phyloP scores from a whole-genome alignment of 2,888 invertebrate genomes.

The Drosophila formosana region DNA sequence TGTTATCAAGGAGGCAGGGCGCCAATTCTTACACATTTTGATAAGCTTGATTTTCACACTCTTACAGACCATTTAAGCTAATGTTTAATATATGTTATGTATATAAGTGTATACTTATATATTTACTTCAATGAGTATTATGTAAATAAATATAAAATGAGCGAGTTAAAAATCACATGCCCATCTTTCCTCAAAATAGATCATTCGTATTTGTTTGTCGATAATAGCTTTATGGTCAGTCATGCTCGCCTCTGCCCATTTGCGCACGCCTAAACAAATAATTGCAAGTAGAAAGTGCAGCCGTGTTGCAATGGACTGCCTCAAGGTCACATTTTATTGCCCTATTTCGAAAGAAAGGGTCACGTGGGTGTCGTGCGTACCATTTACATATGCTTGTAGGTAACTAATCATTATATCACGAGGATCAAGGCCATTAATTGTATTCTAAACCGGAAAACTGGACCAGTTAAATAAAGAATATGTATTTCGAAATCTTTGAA shows the following conservation, averaged over 20 bases:
- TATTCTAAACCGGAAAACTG: not conserved
- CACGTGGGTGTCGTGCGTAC: conserved; percentile 42
- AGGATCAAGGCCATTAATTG: conserved; percentile 17
- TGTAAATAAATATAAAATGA: not conserved
- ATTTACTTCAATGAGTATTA: not conserved
- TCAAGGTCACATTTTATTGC: conserved; percentile 52
- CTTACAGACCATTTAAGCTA: not conserved
- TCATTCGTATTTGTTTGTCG: not conserved
- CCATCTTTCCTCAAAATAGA: conserved; percentile 1
- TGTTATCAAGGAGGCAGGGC: not conserved
- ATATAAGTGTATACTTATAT: not conserved
- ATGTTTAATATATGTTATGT: not conserved
- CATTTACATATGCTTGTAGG: conserved; percentile 18
- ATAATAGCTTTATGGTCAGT: conserved; percentile 17
- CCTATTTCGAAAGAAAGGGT: conserved; percentile 46
- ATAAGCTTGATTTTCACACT: not conserved
- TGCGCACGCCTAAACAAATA: conserved; percentile 15
- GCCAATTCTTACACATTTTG: not conserved
- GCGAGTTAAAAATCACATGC: not conserved
- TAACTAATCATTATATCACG: not conserved
- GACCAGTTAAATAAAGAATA: not conserved
- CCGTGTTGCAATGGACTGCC: conserved; percentile 12
- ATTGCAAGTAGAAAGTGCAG: conserved; percentile 19
- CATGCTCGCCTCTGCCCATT: conserved; percentile 9
- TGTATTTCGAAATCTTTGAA: not conserved